Evolutionary conservation across 2,888 invertebrate genomes (phyloP).

Genomic region (Oxytorus armatus): DNA sequence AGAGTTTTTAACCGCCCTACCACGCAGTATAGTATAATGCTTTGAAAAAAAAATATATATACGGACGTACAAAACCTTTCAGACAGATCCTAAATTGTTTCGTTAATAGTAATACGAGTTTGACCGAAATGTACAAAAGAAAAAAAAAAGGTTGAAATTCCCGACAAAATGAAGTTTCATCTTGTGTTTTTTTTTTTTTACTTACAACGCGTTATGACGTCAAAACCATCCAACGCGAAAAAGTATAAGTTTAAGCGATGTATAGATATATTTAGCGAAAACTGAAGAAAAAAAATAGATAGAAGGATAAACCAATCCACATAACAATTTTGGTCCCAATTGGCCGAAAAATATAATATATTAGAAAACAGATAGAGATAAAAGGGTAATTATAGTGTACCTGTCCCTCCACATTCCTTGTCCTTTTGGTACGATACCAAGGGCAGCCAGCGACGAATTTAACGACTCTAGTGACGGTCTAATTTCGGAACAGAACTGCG

Average conservation of each 20-base stretch:
- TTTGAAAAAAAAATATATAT: constrained; percentile 38
- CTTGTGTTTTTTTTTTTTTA: not conserved
- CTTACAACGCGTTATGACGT: too few relatives aligned
- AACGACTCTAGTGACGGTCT: constrained; percentile 83
- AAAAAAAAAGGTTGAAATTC: constrained; percentile 11
- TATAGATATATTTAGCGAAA: constrained; percentile 32
- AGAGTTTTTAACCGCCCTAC: too few relatives aligned
- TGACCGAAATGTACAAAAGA: constrained; percentile 41
- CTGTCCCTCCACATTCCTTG: constrained; percentile 85
- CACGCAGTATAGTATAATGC: constrained; percentile 23
- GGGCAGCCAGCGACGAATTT: constrained; percentile 84
- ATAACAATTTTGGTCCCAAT: constrained; percentile 64
- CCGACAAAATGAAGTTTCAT: too few relatives aligned
- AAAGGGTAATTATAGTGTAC: constrained; percentile 81
- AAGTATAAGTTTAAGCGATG: not conserved
- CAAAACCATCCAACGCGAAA: constrained; percentile 1
- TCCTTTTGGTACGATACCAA: constrained; percentile 84
- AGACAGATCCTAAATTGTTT: constrained; percentile 13
- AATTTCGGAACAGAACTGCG: constrained; percentile 83
- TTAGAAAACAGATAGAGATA: constrained; percentile 71
- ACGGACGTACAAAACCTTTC: constrained; percentile 16
- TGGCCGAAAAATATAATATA: constrained; percentile 55
- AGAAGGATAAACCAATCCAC: constrained; percentile 17
- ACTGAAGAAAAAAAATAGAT: constrained; percentile 32
- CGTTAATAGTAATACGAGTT: constrained; percentile 3